Percentiles rank a stretch among this genome's conserved stretches.
Conservation (phyloP, 2,888 invertebrate genomes). For the Globia sparganii region DNA sequence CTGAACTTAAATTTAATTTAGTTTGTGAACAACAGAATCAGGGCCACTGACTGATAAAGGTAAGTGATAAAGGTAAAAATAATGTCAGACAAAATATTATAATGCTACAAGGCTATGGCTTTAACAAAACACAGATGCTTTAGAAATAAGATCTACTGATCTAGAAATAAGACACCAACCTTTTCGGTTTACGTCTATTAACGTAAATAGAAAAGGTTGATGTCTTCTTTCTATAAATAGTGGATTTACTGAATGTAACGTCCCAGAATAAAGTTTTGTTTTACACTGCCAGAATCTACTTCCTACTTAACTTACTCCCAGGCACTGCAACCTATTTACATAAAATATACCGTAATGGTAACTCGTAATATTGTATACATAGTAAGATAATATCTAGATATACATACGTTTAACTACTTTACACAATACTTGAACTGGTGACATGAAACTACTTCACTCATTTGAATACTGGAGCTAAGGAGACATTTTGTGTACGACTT, state of each 20-base stretch:
- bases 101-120: not conserved
- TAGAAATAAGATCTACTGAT: not conserved
- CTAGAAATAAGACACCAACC: no score
- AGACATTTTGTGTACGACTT: not conserved
- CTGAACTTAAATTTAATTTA: no score
- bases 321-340: constrained; percentile 34
- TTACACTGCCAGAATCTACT: not conserved
- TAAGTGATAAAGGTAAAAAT: not conserved
- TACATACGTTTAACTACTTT: not conserved
- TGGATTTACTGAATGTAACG: not conserved
- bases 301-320: constrained; percentile 1
- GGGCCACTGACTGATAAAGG: no score
- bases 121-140: not conserved
- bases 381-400: constrained; percentile 12
- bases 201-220: not conserved
- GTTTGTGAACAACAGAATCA: no score
- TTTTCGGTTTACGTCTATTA: no score
- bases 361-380: constrained; percentile 9
- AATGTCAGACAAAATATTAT: constrained; percentile 20
- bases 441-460: constrained; percentile 11
- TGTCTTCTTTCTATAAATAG: not conserved
- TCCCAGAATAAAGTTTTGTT: not conserved
- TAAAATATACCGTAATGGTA: constrained; percentile 7
- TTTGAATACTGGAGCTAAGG: not conserved
- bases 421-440: not conserved